Conservation (phyloP, 2,888 invertebrate species). For the Nineta flava region DNA sequence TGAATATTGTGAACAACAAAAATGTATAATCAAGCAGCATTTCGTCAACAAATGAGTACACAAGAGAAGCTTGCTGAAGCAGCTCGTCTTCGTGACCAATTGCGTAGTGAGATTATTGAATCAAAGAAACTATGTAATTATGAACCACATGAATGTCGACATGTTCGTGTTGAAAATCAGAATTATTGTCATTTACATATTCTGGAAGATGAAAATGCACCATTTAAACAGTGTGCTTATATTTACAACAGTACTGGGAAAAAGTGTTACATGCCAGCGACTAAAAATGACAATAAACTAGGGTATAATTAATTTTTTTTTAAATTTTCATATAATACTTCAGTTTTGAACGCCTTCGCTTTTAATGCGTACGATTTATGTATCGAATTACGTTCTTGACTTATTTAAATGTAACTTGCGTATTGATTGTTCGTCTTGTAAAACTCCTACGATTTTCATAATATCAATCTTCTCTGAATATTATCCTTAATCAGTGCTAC, state of each 20-base stretch:
- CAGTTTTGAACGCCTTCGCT: background rate
- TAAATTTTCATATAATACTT: background rate
- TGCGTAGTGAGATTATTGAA: constrained; percentile 43
- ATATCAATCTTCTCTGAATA: too few species aligned
- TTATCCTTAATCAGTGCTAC: too few species aligned
- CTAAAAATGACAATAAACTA: constrained; percentile 48
- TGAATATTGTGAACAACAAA: background rate
- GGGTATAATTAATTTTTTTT: constrained; percentile 27
- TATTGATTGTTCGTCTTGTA: too few species aligned
- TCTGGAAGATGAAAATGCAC: constrained; percentile 64
- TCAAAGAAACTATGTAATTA: constrained; percentile 45
- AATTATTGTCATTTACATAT: constrained; percentile 72
- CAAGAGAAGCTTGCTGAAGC: constrained; percentile 13
- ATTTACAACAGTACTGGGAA: constrained; percentile 50
- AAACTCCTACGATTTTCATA: too few species aligned
- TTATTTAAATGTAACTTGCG: too few species aligned
- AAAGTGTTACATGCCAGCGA: constrained; percentile 63
- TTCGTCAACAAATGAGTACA: background rate
- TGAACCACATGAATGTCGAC: constrained; percentile 47
- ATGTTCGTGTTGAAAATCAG: constrained; percentile 51
- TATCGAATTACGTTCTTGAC: background rate
- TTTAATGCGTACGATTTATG: background rate
- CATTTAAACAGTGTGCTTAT: constrained; percentile 67
- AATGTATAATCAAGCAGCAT: background rate
- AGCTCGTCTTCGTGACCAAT: constrained; percentile 28